phyloP scores from a whole-genome alignment of 2,888 invertebrate species.

The Diloba caeruleocephala region DNA sequence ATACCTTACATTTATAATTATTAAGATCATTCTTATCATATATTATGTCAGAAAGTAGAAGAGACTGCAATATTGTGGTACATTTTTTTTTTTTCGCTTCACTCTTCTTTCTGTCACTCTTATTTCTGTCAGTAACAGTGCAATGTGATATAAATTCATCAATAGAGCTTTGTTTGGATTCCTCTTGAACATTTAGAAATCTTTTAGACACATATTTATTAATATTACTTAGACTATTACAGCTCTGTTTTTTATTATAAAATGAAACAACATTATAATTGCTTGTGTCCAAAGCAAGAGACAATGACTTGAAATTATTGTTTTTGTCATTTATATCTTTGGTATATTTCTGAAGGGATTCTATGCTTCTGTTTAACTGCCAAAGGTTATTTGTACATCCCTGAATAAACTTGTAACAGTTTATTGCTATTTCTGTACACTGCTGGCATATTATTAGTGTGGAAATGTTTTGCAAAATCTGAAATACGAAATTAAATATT shows the following conservation, averaged over 20 bases:
- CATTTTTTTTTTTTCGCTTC: not conserved
- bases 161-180: conserved; percentile 1
- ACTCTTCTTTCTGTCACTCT: too few species aligned
- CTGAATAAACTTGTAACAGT: conserved; percentile 56
- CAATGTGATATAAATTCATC: conserved; percentile 15
- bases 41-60: conserved; percentile 17
- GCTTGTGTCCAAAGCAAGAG: conserved; percentile 21
- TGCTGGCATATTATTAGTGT: conserved; percentile 47
- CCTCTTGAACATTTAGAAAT: conserved; percentile 25
- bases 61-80: not conserved
- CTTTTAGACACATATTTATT: too few species aligned
- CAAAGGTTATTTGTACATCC: conserved; percentile 51
- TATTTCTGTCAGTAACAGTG: not conserved
- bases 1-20: conserved; percentile 54
- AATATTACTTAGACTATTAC: conserved; percentile 6
- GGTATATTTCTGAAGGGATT: conserved; percentile 25
- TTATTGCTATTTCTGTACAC: conserved; percentile 48
- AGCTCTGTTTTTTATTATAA: conserved; percentile 35
- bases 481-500: conserved; percentile 32
- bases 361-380: conserved; percentile 25
- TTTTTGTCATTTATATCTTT: not conserved
- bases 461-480: conserved; percentile 43
- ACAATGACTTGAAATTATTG: conserved; percentile 29
- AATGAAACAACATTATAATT: conserved; percentile 22
- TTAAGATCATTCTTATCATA: conserved; percentile 25